These are phyloP conservation scores for Lordiphosa mommai DNA, from an alignment of 1,140 invertebrate species.

Conservation along the genomic window DNA sequence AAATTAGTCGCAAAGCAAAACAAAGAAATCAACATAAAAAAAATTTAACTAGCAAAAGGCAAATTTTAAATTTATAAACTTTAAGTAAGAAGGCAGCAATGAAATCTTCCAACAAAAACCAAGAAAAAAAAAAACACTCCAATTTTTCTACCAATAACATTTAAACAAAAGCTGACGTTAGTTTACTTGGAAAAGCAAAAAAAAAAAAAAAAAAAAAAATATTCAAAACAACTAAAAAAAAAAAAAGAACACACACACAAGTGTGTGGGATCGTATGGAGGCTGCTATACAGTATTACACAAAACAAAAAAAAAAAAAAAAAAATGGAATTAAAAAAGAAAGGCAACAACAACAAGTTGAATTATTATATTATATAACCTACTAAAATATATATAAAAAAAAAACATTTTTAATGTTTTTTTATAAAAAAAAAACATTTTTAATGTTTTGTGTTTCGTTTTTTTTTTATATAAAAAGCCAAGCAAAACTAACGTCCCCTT, in stretches of 20 bases:
- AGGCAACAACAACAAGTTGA: slow-evolving; percentile 43
- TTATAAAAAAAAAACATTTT: no score
- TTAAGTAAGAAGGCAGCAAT: slow-evolving; percentile 66
- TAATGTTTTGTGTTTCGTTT: slow-evolving; percentile 61
- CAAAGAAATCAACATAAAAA: slow-evolving; percentile 57
- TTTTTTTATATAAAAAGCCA: slow-evolving; percentile 44
- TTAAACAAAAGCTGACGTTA: slow-evolving; percentile 4
- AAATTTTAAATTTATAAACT: slow-evolving; percentile 66
- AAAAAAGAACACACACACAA: slow-evolving; percentile 8
- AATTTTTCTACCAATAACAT: slow-evolving; percentile 57
- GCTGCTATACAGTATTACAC: slow-evolving; percentile 77
- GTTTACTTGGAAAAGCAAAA: slow-evolving; percentile 23
- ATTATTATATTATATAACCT: slow-evolving; percentile 31
- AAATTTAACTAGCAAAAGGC: slow-evolving; percentile 55
- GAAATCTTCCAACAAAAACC: slow-evolving; percentile 62
- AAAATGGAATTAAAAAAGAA: slow-evolving; percentile 32
- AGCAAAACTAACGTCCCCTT: slow-evolving; percentile 33
- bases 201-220: slow-evolving; percentile 7
- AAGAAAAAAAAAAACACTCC: slow-evolving; percentile 36
- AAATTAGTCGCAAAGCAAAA: slow-evolving; percentile 59
- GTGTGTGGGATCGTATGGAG: slow-evolving; percentile 56
- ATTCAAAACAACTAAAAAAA: background rate
- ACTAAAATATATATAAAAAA: no score
- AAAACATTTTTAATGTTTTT: slow-evolving; percentile 48
- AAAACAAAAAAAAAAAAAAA: slow-evolving; percentile 34